Percentiles rank a stretch among this genome's conserved stretches.
Conservation (phyloP, 2,888 invertebrate species). For the Monopis laevigella region DNA sequence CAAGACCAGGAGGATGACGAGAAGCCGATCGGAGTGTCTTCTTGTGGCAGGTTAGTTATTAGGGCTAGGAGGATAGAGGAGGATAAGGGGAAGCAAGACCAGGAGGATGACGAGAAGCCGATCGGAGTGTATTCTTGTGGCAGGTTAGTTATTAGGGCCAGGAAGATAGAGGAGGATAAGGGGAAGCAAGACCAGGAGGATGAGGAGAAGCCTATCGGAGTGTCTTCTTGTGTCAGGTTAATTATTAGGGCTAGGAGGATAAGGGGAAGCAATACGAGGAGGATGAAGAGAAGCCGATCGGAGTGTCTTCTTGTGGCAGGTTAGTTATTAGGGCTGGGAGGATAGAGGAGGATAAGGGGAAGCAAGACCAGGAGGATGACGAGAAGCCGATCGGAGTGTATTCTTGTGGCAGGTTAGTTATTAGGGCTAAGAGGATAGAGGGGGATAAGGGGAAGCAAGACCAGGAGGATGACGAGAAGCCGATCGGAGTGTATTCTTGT, state of each 20-base stretch:
- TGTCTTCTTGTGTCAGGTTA: constrained; percentile 90
- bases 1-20: constrained; percentile 83
- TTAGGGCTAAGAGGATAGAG: too few species aligned
- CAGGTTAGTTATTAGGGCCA: constrained; percentile 70
- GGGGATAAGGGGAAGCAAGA: constrained; percentile 68
- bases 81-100: constrained; percentile 67
- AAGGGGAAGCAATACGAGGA: too few species aligned
- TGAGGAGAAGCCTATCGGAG: constrained; percentile 91
- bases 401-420: too few species aligned
- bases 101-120: constrained; percentile 89
- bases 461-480: constrained; percentile 87
- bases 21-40: constrained; percentile 91
- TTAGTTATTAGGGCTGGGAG: too few species aligned
- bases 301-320: too few species aligned
- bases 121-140: constrained; percentile 94
- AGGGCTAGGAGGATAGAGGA: too few species aligned
- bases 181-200: constrained; percentile 75
- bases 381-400: too few species aligned
- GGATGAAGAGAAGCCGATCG: too few species aligned
- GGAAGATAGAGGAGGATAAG: constrained; percentile 50
- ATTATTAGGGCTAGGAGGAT: too few species aligned
- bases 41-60: constrained; percentile 83
- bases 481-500: constrained; percentile 92
- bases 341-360: too few species aligned
- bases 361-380: too few species aligned